Percentiles rank a stretch among this genome's conserved stretches.
Evolutionary conservation across 2,797 vertebrate species (phyloP).

Genomic region (Xiphophorus birchmanni): DNA sequence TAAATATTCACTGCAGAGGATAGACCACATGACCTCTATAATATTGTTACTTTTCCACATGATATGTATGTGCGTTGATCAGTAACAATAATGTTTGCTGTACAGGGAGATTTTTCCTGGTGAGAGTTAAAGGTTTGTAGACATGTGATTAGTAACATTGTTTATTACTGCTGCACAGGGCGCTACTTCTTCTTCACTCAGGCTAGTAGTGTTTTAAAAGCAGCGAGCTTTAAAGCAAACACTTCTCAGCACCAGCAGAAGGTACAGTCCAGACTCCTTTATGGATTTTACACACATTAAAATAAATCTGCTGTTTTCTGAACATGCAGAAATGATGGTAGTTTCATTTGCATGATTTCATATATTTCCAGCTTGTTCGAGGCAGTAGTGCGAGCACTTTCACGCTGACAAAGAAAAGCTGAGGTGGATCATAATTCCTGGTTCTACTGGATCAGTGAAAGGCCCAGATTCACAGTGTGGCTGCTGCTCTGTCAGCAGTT

Average conservation of each 20-base stretch:
- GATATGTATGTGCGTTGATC: neutral
- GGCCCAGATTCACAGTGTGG: constrained; percentile 55
- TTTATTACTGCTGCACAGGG: neutral
- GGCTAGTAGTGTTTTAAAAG: constrained; percentile 25
- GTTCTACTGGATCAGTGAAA: constrained; percentile 75
- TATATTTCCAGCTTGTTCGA: constrained; percentile 40
- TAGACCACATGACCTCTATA: neutral
- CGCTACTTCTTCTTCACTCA: neutral
- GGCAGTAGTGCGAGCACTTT: constrained; percentile 14
- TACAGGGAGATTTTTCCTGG: neutral
- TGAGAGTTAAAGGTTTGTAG: neutral
- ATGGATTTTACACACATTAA: neutral
- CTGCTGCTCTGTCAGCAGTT: constrained; percentile 77
- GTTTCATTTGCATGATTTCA: neutral
- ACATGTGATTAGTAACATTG: neutral
- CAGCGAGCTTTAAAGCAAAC: constrained; percentile 22
- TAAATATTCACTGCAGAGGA: neutral
- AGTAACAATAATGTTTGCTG: neutral
- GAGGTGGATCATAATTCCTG: constrained; percentile 50
- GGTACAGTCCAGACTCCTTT: constrained; percentile 7
- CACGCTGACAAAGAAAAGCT: constrained; percentile 64
- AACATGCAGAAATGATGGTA: neutral
- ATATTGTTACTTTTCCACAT: neutral
- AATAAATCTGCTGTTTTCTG: neutral
- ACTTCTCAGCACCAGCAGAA: constrained; percentile 25